Base-by-base conservation (phyloP, 1,140 invertebrate species). In the Zaprionus ghesquierei region DNA sequence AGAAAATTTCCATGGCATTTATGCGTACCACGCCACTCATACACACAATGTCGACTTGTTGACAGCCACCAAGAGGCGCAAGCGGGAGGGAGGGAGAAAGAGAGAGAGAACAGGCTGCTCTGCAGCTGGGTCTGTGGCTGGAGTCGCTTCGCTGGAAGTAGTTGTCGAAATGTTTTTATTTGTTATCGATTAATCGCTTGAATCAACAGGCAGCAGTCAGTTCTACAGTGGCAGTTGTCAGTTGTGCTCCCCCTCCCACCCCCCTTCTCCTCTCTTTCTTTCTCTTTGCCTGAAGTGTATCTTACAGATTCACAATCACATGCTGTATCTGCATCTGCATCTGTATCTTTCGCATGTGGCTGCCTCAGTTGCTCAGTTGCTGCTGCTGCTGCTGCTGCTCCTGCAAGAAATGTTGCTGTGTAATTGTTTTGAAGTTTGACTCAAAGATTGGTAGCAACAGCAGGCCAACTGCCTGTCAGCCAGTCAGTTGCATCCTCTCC, bases 181-280 rank as follows among this genome's bases (percentile, higher is more conserved):
- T 90, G 87, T 90, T 90, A 90, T 90, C 87, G 87, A 90, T 90
- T 90, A 90, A 90, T 87, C 82, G 87, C 87, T 90, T 87, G 82
- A 81, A 77, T 87, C 84, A 71, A 89, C 82, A 89, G 66, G 63
- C 72, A 53, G 69, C 61, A 53, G 62, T 70, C 59, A 55, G 55
- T 62, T 41, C 53, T 69, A 70, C 79, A 70, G 78, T 78, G 75
- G 75, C 78, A 82, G 79, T 77, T 74, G 69, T 65, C 54, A 68
- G 66, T 68, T 35, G 33, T 12, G 8, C 20, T 27, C 41, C 22
- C 31, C 22, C 46, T 31, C 9, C 53, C 5, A 2, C 15, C 18
- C 25, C 9, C 13, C n/a, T 15, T 6, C 27, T 29, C 27, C 23
- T 38, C 15, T 27, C 46, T 31, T 9, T 35, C 38, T 31, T 9